Percentiles rank a stretch among this genome's conserved stretches.
These are phyloP conservation scores for Hoplias malabaricus DNA, from an alignment of 2,113 vertebrate species.

Conservation along the genomic window DNA sequence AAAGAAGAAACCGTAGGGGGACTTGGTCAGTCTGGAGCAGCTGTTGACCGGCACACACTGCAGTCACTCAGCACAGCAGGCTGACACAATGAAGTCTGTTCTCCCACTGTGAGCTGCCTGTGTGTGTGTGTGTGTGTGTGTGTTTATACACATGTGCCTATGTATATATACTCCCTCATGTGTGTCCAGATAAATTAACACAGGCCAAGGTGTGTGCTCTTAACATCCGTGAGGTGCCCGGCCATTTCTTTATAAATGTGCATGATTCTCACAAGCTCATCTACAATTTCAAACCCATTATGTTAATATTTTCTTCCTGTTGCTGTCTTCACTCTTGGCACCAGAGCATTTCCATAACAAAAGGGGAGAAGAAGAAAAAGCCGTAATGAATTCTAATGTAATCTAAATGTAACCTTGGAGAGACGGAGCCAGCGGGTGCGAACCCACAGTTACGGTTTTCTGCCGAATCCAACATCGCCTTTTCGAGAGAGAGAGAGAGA, in stretches of 20 bases:
- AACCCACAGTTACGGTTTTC: background rate
- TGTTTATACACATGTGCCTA: conserved; percentile 10
- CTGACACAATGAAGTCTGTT: conserved; percentile 71
- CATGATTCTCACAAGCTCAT: background rate
- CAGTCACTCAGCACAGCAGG: conserved; percentile 76
- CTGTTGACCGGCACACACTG: conserved; percentile 77
- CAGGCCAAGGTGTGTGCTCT: background rate
- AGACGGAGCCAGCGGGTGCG: background rate
- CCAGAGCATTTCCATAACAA: background rate
- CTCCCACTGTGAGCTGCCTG: conserved; percentile 56
- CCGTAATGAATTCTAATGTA: conserved; percentile 9
- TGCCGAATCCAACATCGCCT: background rate
- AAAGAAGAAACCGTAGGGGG: conserved; percentile 63
- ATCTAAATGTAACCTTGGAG: conserved; percentile 10
- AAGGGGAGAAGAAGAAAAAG: conserved; percentile 26
- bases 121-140: conserved; percentile 33
- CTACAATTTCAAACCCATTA: background rate
- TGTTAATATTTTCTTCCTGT: background rate
- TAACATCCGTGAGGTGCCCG: background rate
- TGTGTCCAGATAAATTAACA: conserved; percentile 22
- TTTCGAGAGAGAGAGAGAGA: background rate
- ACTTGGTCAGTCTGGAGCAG: conserved; percentile 62
- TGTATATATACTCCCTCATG: conserved; percentile 16
- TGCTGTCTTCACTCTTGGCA: background rate
- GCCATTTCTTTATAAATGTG: background rate